phyloP scores from a whole-genome alignment of 2,113 vertebrate genomes.

The Rhombomys opimus region DNA sequence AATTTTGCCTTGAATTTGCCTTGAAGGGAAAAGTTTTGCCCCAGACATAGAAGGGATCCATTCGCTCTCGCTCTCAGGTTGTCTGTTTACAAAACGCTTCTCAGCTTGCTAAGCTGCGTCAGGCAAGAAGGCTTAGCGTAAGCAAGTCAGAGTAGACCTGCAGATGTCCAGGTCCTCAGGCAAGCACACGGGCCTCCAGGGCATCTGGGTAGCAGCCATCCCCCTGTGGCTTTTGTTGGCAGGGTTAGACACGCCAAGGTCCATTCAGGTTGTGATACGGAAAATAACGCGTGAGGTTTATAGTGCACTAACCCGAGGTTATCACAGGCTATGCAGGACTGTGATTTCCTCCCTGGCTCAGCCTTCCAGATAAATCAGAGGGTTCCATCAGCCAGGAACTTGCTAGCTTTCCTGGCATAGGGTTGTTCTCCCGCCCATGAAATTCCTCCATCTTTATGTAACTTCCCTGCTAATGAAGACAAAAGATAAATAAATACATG shows the following conservation, averaged over 20 bases:
- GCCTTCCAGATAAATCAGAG: background rate
- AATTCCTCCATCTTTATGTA: slow-evolving; percentile 48
- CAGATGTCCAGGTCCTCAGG: background rate
- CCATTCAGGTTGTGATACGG: background rate
- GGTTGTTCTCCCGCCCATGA: background rate
- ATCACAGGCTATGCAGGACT: background rate
- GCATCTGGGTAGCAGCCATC: background rate
- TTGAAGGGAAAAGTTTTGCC: background rate
- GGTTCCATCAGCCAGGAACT: background rate
- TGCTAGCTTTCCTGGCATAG: background rate
- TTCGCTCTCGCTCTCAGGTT: background rate
- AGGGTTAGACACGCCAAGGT: accelerated
- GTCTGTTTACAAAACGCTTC: background rate
- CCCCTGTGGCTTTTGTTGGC: background rate
- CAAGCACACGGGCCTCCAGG: accelerated
- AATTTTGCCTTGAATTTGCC: background rate
- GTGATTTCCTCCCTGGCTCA: background rate
- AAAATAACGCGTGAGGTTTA: background rate
- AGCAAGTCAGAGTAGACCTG: background rate
- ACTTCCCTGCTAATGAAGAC: slow-evolving; percentile 57
- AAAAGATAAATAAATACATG: slow-evolving; percentile 61
- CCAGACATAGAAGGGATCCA: accelerated
- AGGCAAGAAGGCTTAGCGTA: accelerated
- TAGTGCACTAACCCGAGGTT: background rate
- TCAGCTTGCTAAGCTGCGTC: accelerated